Evolutionary conservation across 2,888 invertebrate species (phyloP), one percentile per base, ranked within the genome.

Genomic region (Limenitis arthemis): DNA sequence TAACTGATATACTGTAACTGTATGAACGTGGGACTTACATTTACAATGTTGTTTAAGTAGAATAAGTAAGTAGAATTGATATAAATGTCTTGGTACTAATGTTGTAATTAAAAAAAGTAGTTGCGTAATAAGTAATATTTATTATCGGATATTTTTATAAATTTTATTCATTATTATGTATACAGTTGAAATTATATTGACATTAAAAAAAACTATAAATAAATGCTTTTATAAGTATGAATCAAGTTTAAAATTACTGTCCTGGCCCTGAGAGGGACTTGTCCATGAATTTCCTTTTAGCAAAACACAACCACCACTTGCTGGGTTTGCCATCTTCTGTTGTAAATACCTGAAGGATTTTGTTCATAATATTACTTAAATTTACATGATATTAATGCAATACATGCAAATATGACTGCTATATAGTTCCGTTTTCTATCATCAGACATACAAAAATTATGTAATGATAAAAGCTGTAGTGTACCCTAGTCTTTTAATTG

Each of bases 231-330:
- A 46, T 44, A 30, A 8, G 40, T 47, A 49, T 38, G n/a, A 40
- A 12, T 30, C 12, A 9, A 44, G 36, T 38, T 40, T 46, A 11
- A 28, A 42, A 63, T 88, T 81, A 93, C 75, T 94, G 93, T 39
- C 97, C 97, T 3, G 96, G 96, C 0, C 93, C 95, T 33, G 96
- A 93, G 31, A 99, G 87, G 31, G 97, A 97, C 77, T 99, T 99
- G 77, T 99, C 99, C 98, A 99, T 99, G 77, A 99, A 99, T 89
- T 97, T 98, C 90, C 98, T 97, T 75, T 98, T 98, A 31, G 98
- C 94, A 86, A 99, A 99, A 76, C 99, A 99, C 51, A 98, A 87
- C 99, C 99, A 99, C 99, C 99, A 99, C 85, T 99, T 99, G 74
- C 95, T 97, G 7, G 99, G 98, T 71, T 97, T 97, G 6, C 97